phyloP scores from a whole-genome alignment of 2,888 invertebrate genomes.

The Eupelmus urozonus region DNA sequence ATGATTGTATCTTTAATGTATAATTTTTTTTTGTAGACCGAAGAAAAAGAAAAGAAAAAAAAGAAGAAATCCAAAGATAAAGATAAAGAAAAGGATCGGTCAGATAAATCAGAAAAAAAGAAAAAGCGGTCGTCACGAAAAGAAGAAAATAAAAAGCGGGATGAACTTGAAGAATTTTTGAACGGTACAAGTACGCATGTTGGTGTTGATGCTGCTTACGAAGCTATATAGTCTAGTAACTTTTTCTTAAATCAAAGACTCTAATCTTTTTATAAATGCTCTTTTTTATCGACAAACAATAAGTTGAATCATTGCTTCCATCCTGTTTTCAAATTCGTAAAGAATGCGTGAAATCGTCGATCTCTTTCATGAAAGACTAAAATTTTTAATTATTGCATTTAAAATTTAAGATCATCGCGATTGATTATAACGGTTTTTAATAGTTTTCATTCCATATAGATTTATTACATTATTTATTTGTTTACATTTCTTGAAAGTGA shows the following conservation, averaged over 20 bases:
- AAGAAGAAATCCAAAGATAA: constrained; percentile 78
- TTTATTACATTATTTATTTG: constrained; percentile 14
- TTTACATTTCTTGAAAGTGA: constrained; percentile 7
- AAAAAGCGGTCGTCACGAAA: constrained; percentile 75
- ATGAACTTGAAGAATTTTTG: constrained; percentile 82
- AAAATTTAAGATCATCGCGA: constrained; percentile 29
- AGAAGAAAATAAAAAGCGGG: constrained; percentile 77
- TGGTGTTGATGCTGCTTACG: constrained; percentile 80
- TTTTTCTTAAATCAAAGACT: neutral
- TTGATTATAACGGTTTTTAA: constrained; percentile 10
- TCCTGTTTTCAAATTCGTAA: constrained; percentile 10
- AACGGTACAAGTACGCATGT: constrained; percentile 80
- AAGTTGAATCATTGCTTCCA: constrained; percentile 36
- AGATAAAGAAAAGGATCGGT: constrained; percentile 76
- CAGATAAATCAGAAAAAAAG: constrained; percentile 76
- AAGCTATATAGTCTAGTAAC: constrained; percentile 79
- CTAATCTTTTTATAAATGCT: constrained; percentile 39
- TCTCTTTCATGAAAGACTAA: constrained; percentile 54
- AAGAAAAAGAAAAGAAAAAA: constrained; percentile 81
- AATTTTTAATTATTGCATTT: constrained; percentile 49
- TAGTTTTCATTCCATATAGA: constrained; percentile 43
- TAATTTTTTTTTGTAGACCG: constrained; percentile 68
- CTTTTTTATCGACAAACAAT: constrained; percentile 42
- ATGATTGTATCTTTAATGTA: neutral
- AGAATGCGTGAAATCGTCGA: constrained; percentile 16